A percentile compares a stretch with the other conserved stretches of the same genome.
phyloP scores from a whole-genome alignment of 1,140 invertebrate genomes.

The Maconellicoccus hirsutus region DNA sequence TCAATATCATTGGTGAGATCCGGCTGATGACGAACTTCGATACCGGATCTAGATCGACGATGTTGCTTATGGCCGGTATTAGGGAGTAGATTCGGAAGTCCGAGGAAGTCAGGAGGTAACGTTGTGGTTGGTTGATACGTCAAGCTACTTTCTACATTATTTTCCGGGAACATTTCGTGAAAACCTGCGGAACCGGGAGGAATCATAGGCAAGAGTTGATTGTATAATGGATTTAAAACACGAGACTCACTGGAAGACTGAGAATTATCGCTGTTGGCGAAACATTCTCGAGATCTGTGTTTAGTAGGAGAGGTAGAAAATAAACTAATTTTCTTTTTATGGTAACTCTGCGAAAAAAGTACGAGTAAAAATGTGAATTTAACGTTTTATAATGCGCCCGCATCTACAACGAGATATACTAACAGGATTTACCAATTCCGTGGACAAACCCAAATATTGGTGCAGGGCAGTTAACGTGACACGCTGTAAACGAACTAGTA shows the following conservation, averaged over 20 bases:
- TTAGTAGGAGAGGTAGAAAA: slow-evolving; percentile 38
- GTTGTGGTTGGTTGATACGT: neutral
- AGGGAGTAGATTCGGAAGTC: slow-evolving; percentile 30
- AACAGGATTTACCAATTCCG: slow-evolving; percentile 67
- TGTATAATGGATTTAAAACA: too few species aligned
- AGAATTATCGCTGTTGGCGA: neutral
- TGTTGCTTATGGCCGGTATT: slow-evolving; percentile 34
- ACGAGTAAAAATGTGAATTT: too few species aligned
- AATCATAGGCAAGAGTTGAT: too few species aligned
- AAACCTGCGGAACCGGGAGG: neutral
- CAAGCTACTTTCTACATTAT: neutral
- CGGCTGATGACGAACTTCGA: slow-evolving; percentile 29
- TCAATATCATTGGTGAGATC: slow-evolving; percentile 38
- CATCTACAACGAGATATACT: slow-evolving; percentile 25
- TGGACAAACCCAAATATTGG: slow-evolving; percentile 86
- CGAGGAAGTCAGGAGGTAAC: neutral
- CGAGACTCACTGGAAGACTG: neutral
- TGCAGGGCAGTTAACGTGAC: slow-evolving; percentile 97
- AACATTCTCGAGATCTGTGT: slow-evolving; percentile 17
- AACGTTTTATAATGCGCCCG: too few species aligned
- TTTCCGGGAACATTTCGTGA: slow-evolving; percentile 19
- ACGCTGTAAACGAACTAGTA: slow-evolving; percentile 93
- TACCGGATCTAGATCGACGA: slow-evolving; percentile 33
- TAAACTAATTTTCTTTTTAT: slow-evolving; percentile 31
- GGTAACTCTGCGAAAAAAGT: too few species aligned